Evolutionary conservation across 2,888 invertebrate species (phyloP), one percentile per base, ranked within the genome.

Genomic region (Falcaria lacertinaria): DNA sequence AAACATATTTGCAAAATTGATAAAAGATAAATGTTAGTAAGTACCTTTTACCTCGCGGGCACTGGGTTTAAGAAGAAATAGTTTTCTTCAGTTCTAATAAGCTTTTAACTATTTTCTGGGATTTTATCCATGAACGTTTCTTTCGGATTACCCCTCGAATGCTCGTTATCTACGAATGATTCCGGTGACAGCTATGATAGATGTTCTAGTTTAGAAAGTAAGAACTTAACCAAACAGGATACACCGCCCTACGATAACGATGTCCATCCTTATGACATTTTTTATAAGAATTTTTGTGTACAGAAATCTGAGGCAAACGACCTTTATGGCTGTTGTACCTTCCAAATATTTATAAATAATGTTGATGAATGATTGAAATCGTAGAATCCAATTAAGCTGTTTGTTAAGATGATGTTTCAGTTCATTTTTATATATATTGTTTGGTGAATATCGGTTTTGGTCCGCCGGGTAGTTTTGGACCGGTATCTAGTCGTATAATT

Each of bases 171-270:
- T 76, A 58, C 52, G 59, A 64, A 60, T 48, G 47, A 63, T 69
- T 74, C 66, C 72, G 55, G 63, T 79, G 84, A 82, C 85, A 85
- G 81, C 53, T 70, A 58, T 83, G 86, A 86, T 82, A 83, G 85
- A 85, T 86, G 78, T 80, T 70, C 64, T 73, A 61, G 73, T 69
- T 77, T 72, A 69, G 69, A 80, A 81, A 75, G 74, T 73, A 71
- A 69, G 54, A 64, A 47, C 60, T 58, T 65, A 69, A 60, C 66
- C 75, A 80, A 82, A 86, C 85, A 85, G 84, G 84, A 85, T 83
- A 83, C 68, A 57, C 57, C 51, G 54, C 70, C 64, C 61, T 60
- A 52, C 63, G 85, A 85, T 86, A 85, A 85, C 80, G 68, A 69
- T 64, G 70, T 64, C 68, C 74, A 76, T 76, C 71, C 73, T 66